Percentiles rank a stretch among this genome's conserved stretches.
phyloP scores from a whole-genome alignment of 2,888 invertebrate genomes.

The Plagodis dolabraria region DNA sequence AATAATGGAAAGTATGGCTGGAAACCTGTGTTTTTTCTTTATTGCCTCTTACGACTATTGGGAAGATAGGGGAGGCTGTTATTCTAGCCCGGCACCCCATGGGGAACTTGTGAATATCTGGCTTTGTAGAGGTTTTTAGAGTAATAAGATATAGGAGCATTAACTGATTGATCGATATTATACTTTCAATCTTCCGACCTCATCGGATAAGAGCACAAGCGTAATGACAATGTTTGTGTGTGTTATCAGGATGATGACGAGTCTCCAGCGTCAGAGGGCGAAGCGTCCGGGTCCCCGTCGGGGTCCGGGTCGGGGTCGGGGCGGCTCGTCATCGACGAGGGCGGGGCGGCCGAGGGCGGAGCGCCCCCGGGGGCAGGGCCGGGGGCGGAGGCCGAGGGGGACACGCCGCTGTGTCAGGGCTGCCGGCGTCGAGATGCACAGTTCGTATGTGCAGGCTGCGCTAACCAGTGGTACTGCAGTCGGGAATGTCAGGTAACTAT shows the following conservation, averaged over 20 bases:
- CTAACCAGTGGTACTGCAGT: conserved; percentile 97
- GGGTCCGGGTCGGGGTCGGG: conserved; percentile 59
- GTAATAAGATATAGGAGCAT: too few relatives aligned
- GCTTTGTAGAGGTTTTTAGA: too few relatives aligned
- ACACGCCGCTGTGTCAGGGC: conserved; percentile 93
- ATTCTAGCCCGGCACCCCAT: too few relatives aligned
- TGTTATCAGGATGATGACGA: conserved; percentile 84
- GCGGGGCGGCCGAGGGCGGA: conserved; percentile 38
- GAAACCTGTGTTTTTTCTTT: too few relatives aligned
- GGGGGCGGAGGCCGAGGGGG: conserved; percentile 73
- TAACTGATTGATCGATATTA: too few relatives aligned
- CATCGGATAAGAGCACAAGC: too few relatives aligned
- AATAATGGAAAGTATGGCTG: too few relatives aligned
- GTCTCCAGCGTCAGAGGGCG: conserved; percentile 81
- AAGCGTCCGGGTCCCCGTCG: conserved; percentile 54
- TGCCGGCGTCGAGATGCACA: conserved; percentile 92
- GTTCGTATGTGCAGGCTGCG: conserved; percentile 95
- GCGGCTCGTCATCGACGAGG: conserved; percentile 67
- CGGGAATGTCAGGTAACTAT: conserved; percentile 92
- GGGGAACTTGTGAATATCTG: too few relatives aligned
- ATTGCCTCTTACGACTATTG: too few relatives aligned
- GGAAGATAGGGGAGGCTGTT: too few relatives aligned
- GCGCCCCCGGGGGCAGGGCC: conserved; percentile 46
- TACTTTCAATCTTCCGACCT: too few relatives aligned
- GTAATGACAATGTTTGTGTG: neutral